These are phyloP conservation scores for Caenorhabditis sp. DNA, from an alignment of 2,888 invertebrate genomes.

Conservation along the genomic window DNA sequence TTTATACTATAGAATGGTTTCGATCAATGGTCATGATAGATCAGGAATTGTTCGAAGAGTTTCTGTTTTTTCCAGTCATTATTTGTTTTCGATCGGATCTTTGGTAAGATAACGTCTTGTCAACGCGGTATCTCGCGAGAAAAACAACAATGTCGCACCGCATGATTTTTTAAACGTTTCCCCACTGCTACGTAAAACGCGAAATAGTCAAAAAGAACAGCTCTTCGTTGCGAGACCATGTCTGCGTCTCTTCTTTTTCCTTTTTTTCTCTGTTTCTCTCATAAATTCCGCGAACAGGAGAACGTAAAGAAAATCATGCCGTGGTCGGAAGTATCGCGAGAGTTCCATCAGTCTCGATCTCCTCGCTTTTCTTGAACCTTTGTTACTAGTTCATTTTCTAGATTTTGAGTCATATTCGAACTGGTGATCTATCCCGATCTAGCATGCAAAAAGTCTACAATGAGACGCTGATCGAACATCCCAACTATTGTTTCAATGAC, in stretches of 20 bases:
- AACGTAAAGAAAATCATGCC: no score
- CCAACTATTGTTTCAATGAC: background rate
- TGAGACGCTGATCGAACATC: background rate
- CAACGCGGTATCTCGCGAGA: no score
- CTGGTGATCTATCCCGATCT: background rate
- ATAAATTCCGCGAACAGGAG: no score
- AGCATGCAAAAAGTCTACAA: background rate
- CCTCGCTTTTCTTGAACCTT: background rate
- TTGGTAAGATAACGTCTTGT: background rate
- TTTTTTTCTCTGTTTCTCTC: no score
- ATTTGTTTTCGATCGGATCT: background rate
- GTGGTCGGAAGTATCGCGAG: no score
- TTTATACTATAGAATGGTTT: constrained; percentile 9
- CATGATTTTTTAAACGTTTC: no score
- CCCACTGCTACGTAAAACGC: no score
- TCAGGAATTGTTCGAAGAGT: background rate
- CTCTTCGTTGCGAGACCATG: no score
- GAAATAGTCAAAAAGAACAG: no score
- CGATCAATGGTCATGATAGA: background rate
- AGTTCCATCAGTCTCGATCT: no score
- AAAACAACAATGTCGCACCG: no score
- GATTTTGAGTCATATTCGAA: background rate
- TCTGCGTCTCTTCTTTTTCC: no score
- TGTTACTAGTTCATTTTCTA: background rate
- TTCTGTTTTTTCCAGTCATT: background rate